Evolutionary conservation across 2,888 invertebrate species (phyloP).

Genomic region (Ommatoiulus sabulosus): DNA sequence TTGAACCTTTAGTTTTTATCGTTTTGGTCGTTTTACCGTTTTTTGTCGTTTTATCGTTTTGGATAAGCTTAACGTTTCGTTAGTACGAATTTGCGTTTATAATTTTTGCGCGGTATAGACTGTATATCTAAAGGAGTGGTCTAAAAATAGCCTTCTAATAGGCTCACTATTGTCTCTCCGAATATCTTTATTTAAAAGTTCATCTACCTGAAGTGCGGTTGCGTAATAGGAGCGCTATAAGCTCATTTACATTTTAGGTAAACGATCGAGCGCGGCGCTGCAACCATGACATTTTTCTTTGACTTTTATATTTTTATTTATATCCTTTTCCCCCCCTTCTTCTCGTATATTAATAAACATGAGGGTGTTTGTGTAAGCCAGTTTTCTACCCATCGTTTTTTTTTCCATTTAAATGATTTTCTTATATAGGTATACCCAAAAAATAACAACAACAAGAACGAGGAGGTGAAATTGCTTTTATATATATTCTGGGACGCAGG

Average conservation of each 20-base stretch:
- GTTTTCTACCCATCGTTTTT: conserved; percentile 10
- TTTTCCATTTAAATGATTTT: not conserved
- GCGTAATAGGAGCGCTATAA: conserved; percentile 24
- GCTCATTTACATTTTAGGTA: not conserved
- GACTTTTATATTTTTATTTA: conserved; percentile 39
- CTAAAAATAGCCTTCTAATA: not conserved
- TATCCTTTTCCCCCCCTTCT: not conserved
- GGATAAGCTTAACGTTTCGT: too few species aligned
- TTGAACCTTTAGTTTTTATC: too few species aligned
- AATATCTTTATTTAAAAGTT: conserved; percentile 23
- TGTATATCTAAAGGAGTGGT: too few species aligned
- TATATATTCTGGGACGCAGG: not conserved
- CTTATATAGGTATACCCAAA: not conserved
- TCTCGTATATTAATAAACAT: conserved; percentile 19
- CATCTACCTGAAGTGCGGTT: not conserved
- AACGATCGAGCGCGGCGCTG: not conserved
- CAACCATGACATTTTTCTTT: too few species aligned
- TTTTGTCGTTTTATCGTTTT: too few species aligned
- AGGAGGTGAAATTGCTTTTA: not conserved
- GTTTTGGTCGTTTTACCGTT: too few species aligned
- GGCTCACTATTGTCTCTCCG: not conserved
- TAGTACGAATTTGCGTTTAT: too few species aligned
- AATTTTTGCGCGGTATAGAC: too few species aligned
- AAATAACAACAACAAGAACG: not conserved
- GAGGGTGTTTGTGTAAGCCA: not conserved